Evolutionary conservation across 2,113 vertebrate species (phyloP), one percentile per base, ranked within the genome.

Genomic region (Myotis davidii): DNA sequence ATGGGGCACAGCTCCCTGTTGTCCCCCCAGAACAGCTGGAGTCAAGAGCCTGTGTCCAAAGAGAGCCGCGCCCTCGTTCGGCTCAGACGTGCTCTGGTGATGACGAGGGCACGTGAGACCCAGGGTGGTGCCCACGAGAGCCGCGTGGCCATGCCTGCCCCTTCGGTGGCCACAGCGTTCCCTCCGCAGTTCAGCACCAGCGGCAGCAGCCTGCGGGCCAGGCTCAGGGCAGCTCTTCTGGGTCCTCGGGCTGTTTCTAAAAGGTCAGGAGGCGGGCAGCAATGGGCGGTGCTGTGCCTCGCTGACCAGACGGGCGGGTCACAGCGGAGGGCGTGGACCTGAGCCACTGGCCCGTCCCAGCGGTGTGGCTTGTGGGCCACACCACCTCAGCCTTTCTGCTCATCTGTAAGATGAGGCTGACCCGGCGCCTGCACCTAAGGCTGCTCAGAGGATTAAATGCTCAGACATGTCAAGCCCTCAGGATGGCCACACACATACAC

Each of bases 251-350:
- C 61, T 86, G 69, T 21, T 82, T 70, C 64, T 85, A 39, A 69
- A 23, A 27, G 32, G 90, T 76, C 50, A 4, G 50, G 50, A 16
- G 14, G 94, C 18, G 50, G 79, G 78, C 83, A 37, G 54, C 0
- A 10, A 34, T 3, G 2, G 2, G 34, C 61, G 45, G 18, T 45
- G 69, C 67, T 16, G 20, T 4, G 18, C 86, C 64, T 54, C 13
- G 42, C 1, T 37, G 45, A 37, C 9, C 5, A 34, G 29, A 12
- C 48, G 0, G 2, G 34, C 3, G 8, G 42, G 42, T 21, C 0
- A 10, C 0, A 6, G 20, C 5, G 2, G 32, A 13, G 0, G 0
- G 0, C 2, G 5, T 10, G 18, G 34, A 12, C 52, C 48, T 0
- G 0, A 54, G 54, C 56, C 17, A 18, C 17, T 6, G 56, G 1